Evolutionary conservation across 1,140 invertebrate species (phyloP), one percentile per base, ranked within the genome.

Genomic region (Pissodes strobi): DNA sequence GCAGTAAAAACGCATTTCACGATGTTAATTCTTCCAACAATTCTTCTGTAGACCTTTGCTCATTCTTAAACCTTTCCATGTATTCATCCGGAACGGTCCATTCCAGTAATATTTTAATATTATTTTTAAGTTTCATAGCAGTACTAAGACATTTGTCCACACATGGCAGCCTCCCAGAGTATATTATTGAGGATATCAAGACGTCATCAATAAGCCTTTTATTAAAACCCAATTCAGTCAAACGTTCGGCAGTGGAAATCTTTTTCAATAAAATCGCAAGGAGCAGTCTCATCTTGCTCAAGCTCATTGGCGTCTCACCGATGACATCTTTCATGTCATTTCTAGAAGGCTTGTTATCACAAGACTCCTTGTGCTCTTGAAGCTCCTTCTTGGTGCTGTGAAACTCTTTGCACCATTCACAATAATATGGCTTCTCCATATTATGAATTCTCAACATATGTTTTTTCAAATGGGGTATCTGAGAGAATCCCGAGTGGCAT

Each of bases 401-500:
- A 71, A 89, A 91, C n/a, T 81, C 81, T 18, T 84, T 81, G 75
- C 90, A 92, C 15, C 82, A 82, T 15, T 80, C 78, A 72, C 90
- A 91, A 65, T 85, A 83, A 58, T 92, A 92, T 0, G 88, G 86
- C 38, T 89, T 87, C 43, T 81, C 82, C 63, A 87, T 84, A n/a
- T 88, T 86, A 74, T 92, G 90, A 22, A 92, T 90, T 68, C 88
- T 89, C 22, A 85, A 82, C 90, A 92, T 91, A 72, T 92, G 90
- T 58, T 90, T 90, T 74, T 91, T 92, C 77, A 90, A 85, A 71
- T 91, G 90, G 10, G 89, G 90, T 48, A 91, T 76, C 72, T 92
- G 90, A 0, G 88, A 88, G 72, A 91, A 92, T 2, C 84, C 84
- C 37, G 83, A 80, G 4, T 82, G 78, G 72, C 90, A 92, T 38